Percentiles rank a stretch among this genome's conserved stretches.
These are phyloP conservation scores for Caenorhabditis zanzibari DNA, from an alignment of 2,888 invertebrate genomes.

Conservation along the genomic window DNA sequence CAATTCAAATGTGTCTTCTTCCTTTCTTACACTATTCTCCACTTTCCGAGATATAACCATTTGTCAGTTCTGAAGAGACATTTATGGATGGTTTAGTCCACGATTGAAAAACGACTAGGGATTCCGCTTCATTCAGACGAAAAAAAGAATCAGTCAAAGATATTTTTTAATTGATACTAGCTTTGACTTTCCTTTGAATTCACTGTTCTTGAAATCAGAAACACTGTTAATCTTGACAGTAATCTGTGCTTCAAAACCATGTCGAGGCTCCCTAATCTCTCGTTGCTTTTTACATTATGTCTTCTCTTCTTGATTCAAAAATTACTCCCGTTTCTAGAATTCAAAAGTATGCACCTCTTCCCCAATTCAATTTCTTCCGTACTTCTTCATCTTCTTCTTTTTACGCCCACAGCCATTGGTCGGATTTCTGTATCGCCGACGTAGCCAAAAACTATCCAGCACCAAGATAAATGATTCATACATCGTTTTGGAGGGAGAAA, in stretches of 20 bases:
- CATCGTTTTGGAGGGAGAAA: constrained; percentile 12
- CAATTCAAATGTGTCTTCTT: constrained; percentile 57
- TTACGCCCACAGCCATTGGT: constrained; percentile 33
- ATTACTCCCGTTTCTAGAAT: too few species aligned
- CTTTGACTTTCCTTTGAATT: too few species aligned
- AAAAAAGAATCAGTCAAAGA: too few species aligned
- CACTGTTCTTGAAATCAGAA: too few species aligned
- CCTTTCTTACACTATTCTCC: not conserved
- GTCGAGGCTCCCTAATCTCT: too few species aligned
- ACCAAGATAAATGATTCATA: constrained; percentile 46
- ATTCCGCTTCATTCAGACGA: too few species aligned
- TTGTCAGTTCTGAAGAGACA: not conserved
- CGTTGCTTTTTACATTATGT: too few species aligned
- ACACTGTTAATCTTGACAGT: too few species aligned
- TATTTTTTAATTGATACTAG: too few species aligned
- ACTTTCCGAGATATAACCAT: not conserved
- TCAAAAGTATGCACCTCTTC: not conserved
- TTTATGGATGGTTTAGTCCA: not conserved
- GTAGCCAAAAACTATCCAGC: not conserved
- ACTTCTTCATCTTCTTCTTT: not conserved
- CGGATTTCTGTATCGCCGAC: not conserved
- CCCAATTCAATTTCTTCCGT: not conserved
- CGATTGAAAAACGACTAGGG: too few species aligned
- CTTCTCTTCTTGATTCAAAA: too few species aligned
- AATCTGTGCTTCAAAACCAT: too few species aligned